Evolutionary conservation across 1,140 invertebrate genomes (phyloP).

Genomic region (Mya arenaria): DNA sequence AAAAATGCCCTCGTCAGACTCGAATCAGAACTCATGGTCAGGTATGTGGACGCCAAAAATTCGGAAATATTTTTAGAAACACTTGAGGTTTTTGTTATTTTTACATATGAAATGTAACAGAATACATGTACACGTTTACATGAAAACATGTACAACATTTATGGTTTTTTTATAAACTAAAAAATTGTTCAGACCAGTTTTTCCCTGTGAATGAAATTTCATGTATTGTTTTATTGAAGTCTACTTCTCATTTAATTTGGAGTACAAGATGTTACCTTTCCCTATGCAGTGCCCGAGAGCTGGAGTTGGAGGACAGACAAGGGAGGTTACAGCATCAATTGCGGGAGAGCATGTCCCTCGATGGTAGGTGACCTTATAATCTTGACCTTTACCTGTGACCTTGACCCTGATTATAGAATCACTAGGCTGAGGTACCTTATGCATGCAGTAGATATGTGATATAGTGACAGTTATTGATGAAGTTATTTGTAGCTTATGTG

Average conservation of each 20-base stretch:
- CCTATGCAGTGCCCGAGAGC: conserved; percentile 88
- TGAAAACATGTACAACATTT: too few relatives aligned
- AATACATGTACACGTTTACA: not conserved
- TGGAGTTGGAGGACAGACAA: conserved; percentile 92
- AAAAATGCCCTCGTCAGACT: conserved; percentile 89
- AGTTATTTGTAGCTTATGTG: too few relatives aligned
- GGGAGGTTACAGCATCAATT: conserved; percentile 90
- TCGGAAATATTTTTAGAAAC: not conserved
- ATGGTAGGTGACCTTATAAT: conserved; percentile 83
- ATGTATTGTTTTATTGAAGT: not conserved
- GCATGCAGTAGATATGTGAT: not conserved
- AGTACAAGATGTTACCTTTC: too few relatives aligned
- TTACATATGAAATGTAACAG: not conserved
- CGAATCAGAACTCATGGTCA: conserved; percentile 90
- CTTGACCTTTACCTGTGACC: too few relatives aligned
- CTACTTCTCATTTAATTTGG: too few relatives aligned
- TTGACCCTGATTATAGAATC: not conserved
- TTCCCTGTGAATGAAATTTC: not conserved
- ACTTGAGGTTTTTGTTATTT: not conserved
- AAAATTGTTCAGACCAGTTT: not conserved
- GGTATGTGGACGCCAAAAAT: conserved; percentile 56
- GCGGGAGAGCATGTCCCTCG: conserved; percentile 86
- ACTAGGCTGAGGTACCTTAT: not conserved
- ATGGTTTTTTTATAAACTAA: too few relatives aligned
- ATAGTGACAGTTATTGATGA: too few relatives aligned